Percentiles rank a stretch among this genome's conserved stretches.
phyloP scores from a whole-genome alignment of 2,113 vertebrate species.

The Mola mola region DNA sequence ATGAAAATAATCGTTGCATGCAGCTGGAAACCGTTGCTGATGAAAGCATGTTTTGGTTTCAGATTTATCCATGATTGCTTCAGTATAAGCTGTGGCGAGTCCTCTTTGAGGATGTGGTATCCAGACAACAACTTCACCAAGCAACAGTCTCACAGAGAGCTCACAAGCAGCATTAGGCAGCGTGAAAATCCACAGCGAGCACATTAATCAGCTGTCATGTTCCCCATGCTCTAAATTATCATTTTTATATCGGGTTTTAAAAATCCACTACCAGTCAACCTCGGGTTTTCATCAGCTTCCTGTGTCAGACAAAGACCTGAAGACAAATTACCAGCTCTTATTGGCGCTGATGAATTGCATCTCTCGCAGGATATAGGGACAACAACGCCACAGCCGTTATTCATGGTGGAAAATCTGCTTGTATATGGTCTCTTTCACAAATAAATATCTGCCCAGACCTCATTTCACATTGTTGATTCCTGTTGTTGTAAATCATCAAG shows the following conservation, averaged over 20 bases:
- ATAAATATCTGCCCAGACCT: conserved; percentile 67
- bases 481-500: conserved; percentile 67
- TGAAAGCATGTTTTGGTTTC: too few species aligned
- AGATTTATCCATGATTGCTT: too few species aligned
- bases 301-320: conserved; percentile 71
- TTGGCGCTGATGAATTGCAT: conserved; percentile 73
- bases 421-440: conserved; percentile 63
- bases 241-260: not conserved
- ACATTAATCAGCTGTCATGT: not conserved
- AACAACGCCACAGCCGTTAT: conserved; percentile 61
- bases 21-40: too few species aligned
- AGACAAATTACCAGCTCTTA: conserved; percentile 76
- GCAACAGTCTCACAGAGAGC: too few species aligned
- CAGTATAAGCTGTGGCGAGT: too few species aligned
- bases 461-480: conserved; percentile 72
- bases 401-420: conserved; percentile 68
- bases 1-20: too few species aligned
- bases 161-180: not conserved
- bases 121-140: too few species aligned
- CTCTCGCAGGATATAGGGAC: conserved; percentile 66
- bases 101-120: too few species aligned
- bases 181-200: not conserved
- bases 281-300: conserved; percentile 73
- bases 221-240: not conserved
- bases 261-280: conserved; percentile 1